phyloP scores from a whole-genome alignment of 2,797 vertebrate genomes.

The Tokudaia muenninki region DNA sequence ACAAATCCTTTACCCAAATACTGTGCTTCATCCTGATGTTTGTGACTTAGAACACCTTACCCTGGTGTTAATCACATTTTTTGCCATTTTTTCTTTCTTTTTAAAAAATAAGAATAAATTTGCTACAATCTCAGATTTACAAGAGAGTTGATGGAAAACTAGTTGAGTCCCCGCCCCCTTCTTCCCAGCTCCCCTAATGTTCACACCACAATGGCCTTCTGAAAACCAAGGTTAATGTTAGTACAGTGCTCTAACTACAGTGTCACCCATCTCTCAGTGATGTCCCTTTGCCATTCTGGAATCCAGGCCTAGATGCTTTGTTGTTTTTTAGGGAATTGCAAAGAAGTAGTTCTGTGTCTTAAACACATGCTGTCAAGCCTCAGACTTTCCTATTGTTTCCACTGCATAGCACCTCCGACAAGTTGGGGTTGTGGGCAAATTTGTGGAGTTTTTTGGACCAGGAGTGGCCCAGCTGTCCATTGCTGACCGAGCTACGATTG shows the following conservation, averaged over 20 bases:
- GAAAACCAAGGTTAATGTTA: not conserved
- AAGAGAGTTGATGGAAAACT: not conserved
- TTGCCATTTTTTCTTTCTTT: not conserved
- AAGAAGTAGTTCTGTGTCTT: constrained; percentile 22
- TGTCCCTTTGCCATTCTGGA: not conserved
- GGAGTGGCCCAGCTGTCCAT: constrained; percentile 97
- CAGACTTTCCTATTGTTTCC: constrained; percentile 63
- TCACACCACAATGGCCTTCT: not conserved
- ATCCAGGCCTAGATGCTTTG: not conserved
- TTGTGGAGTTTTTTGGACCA: constrained; percentile 98
- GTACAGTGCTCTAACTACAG: not conserved
- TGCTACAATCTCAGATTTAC: constrained; percentile 21
- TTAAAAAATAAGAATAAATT: constrained; percentile 2
- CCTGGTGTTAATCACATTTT: not conserved
- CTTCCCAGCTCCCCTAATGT: not conserved
- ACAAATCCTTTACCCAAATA: not conserved
- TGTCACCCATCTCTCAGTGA: not conserved
- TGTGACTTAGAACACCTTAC: constrained; percentile 41
- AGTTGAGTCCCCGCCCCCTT: not conserved
- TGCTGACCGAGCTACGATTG: constrained; percentile 97
- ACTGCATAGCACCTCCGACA: constrained; percentile 91
- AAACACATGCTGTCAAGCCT: not conserved
- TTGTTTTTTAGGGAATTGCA: not conserved
- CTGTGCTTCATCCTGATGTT: not conserved
- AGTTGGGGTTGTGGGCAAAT: constrained; percentile 97